These are phyloP conservation scores for Ifrita kowaldi DNA, from an alignment of 2,113 vertebrate species.

Conservation along the genomic window DNA sequence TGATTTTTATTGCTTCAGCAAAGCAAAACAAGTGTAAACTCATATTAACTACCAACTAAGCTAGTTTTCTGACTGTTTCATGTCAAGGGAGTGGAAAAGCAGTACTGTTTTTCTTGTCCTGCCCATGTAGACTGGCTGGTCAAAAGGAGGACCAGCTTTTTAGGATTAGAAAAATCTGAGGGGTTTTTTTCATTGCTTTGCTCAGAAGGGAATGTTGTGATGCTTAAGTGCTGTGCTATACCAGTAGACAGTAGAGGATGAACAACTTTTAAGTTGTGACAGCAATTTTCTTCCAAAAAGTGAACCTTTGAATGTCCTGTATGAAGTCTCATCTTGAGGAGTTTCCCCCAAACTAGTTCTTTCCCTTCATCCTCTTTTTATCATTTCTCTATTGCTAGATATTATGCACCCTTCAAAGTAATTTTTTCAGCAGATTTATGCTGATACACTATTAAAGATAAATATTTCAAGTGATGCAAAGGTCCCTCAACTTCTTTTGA, in stretches of 20 bases:
- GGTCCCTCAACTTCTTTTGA: constrained; percentile 51
- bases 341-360: not conserved
- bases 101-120: not conserved
- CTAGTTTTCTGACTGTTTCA: not conserved
- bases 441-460: constrained; percentile 34
- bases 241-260: not conserved
- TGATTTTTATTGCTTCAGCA: not conserved
- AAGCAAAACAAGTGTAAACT: not conserved
- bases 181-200: not conserved
- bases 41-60: not conserved
- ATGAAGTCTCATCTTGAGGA: not conserved
- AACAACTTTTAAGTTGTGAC: not conserved
- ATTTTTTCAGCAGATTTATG: not conserved
- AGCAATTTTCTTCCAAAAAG: not conserved
- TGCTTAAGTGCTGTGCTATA: not conserved
- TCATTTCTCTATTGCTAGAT: not conserved
- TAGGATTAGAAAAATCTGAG: not conserved
- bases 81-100: not conserved
- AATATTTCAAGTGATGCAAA: constrained; percentile 44
- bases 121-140: not conserved
- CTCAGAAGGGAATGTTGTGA: not conserved
- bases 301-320: not conserved
- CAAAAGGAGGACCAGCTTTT: not conserved
- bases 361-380: not conserved
- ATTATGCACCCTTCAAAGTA: not conserved